A percentile compares a stretch with the other conserved stretches of the same genome.
Evolutionary conservation across 2,888 invertebrate species (phyloP).

Genomic region (Epinotia demarniana): DNA sequence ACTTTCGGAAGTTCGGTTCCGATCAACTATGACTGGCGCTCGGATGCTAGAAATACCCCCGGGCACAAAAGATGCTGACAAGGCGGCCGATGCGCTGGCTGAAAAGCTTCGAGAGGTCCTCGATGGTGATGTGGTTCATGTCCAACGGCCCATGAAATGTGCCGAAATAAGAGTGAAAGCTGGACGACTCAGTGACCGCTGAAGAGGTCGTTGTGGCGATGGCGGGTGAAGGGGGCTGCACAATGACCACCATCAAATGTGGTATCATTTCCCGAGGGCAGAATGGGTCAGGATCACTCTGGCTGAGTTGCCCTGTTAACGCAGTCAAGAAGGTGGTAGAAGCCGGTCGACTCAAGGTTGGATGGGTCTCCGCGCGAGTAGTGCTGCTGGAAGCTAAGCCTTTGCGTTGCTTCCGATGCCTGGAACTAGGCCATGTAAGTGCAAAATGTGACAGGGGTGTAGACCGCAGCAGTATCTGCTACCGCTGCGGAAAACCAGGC

Average conservation of each 20-base stretch:
- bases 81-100: neutral
- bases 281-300: neutral
- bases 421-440: neutral
- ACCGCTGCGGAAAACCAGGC: too few relatives aligned
- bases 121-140: neutral
- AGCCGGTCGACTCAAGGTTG: neutral
- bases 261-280: neutral
- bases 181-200: neutral
- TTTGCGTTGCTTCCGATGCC: neutral
- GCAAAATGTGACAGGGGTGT: too few relatives aligned
- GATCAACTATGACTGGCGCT: neutral
- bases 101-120: neutral
- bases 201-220: neutral
- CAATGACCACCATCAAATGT: neutral
- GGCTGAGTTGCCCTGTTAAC: neutral
- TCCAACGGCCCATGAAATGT: neutral
- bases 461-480: too few relatives aligned
- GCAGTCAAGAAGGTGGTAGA: neutral
- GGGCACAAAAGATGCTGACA: neutral
- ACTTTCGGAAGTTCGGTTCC: neutral
- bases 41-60: neutral
- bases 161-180: neutral
- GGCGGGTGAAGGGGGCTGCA: neutral
- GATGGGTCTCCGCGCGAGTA: neutral
- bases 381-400: neutral